Base-by-base conservation (phyloP, 2,113 vertebrate genomes). In the Otocyon megalotis region DNA sequence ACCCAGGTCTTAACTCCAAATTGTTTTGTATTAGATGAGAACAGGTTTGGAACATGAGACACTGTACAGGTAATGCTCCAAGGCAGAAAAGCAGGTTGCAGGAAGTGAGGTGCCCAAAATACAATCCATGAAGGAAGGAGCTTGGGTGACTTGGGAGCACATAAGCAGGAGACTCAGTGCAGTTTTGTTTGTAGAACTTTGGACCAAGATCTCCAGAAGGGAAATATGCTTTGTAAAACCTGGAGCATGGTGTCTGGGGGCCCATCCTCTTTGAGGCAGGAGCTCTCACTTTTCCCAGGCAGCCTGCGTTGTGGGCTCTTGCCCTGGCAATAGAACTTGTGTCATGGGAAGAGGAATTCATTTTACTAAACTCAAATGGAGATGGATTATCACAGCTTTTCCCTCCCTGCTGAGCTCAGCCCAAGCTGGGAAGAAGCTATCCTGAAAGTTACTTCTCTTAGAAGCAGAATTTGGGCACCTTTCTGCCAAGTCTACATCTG, bases 31-130 rank as follows among this genome's bases (percentile, higher is more conserved):
- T 58, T 37, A 56, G 48, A 60, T 50, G 65, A 88, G 35, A 62
- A 19, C 63, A 62, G 37, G 26, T 53, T 22, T n/a, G 37, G 69
- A 58, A 79, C 32, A 6, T 15, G 93, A 92, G 48, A 19, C 10
- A 30, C 8, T 13, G 15, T 43, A 20, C 12, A 26, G 35, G 35
- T 20, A 48, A 77, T 43, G 11, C 71, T 13, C 2, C 2, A 85
- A 69, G 82, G 86, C 5, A 35, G 22, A 87, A 22, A 58, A 1
- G 5, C 5, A 11, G 14, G 5, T 79, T 74, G 20, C 32, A 15
- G 92, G 50, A 96, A 88, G 26, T 74, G n/a, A 81, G 82, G n/a
- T 62, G 86, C 48, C 67, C 58, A 96, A 53, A 54, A 14, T 67
- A 35, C 20, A 85, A 32, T 62, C 32, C 5, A 43, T 28, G 37